Evolutionary conservation across 2,797 vertebrate genomes (phyloP), one percentile per base, ranked within the genome.

Genomic region (Podarcis siculus): DNA sequence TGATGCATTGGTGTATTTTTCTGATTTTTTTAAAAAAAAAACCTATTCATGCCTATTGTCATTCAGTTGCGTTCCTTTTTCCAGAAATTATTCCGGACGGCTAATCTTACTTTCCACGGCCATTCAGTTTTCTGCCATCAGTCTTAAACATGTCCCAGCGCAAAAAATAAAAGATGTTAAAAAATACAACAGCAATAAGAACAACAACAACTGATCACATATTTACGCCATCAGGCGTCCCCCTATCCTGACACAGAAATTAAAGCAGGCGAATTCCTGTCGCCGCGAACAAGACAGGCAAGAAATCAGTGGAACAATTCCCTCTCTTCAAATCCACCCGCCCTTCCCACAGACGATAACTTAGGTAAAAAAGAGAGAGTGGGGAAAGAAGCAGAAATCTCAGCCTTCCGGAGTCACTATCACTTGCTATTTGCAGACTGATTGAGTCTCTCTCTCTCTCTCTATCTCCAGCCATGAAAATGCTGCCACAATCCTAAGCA

Each of bases 401-500:
- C 69, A 82, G 79, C 32, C 72, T 37, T 86, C 90, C 88, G 42
- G 64, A n/a, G 64, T 66, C 90, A 27, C 25, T n/a, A 6, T 66
- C 90, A 27, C 25, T n/a, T 8, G 89, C 88, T 89, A 37, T 76
- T 55, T 1, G 94, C 89, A n/a, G 55, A 25, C 69, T 69, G 55
- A 73, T 45, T 58, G 87, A 72, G 58, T 83, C 64, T 86, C 73
- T 87, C 85, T 73, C 91, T 49, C 49, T 55, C 49, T 55, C 49
- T 42, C 39, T 39, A 4, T 39, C 39, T 55, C 45, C 91, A 86
- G 89, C 86, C 89, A 39, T 30, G 45, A 83, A 90, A 80, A 87
- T 35, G 27, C 49, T 49, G 84, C 86, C 75, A 42, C 86, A 64
- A 71, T 90, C 87, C 69, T 42, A 55, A 87, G 91, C 49, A 91